These are phyloP conservation scores for Panthera uncia DNA, from an alignment of 2,113 vertebrate species.

Conservation along the genomic window DNA sequence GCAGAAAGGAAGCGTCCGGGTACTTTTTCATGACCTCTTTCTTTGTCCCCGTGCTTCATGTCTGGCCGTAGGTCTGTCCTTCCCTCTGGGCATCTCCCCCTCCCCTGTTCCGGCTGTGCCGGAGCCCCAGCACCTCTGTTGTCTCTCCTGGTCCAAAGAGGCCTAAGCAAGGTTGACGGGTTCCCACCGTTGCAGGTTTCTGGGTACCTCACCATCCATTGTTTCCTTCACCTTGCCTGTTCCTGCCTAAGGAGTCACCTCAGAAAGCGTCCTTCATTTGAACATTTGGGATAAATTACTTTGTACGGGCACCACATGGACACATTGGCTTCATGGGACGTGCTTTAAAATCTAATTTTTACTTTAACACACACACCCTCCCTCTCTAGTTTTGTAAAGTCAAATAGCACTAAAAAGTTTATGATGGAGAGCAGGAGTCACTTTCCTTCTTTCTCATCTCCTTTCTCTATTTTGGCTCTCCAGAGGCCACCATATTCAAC, in stretches of 20 bases:
- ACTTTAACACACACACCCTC: not conserved
- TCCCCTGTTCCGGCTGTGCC: not conserved
- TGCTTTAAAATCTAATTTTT: not conserved
- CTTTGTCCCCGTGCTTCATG: not conserved
- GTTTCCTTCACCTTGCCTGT: not conserved
- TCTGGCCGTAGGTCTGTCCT: not conserved
- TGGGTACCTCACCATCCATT: not conserved
- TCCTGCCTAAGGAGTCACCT: not conserved
- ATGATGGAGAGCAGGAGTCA: not conserved
- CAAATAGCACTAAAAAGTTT: not conserved
- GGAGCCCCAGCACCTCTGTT: not conserved
- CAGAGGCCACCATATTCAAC: not conserved
- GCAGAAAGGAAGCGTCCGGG: not conserved
- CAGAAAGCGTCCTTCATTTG: not conserved
- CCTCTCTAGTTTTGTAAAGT: not conserved
- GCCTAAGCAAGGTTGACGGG: too few relatives aligned
- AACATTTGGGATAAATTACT: not conserved
- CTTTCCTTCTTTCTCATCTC: not conserved
- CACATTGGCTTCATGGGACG: not conserved
- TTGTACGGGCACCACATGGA: not conserved
- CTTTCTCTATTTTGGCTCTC: not conserved
- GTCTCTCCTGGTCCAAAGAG: not conserved
- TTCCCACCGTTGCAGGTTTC: not conserved
- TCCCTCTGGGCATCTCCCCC: not conserved
- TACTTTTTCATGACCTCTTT: not conserved